Base-by-base conservation (phyloP, 2,113 vertebrate genomes). In the Centrocercus urophasianus region DNA sequence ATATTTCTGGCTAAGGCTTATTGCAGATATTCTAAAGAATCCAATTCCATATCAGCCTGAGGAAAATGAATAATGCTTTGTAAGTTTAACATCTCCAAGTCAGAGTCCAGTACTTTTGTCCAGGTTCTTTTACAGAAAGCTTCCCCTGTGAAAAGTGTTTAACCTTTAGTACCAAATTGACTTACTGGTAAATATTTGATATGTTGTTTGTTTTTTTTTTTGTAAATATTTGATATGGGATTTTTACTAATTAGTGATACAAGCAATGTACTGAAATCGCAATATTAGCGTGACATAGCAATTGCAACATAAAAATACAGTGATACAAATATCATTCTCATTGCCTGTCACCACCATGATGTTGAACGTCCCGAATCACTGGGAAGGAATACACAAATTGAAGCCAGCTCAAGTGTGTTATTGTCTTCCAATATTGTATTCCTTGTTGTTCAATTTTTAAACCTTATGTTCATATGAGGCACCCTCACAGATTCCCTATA, bases 301-400 rank as follows among this genome's bases (percentile, higher is more conserved):
- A 13, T 73, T 70, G 30, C 13, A 63, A 43, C 3, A n/a, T 28
- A 5, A 5, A 83, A 6, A 25, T 66, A 27, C 48, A 82, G 34
- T 20, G 24, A 2, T 36, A 30, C 5, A 82, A 56, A 40, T 42
- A 17, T 28, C 3, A 14, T 67, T 71, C 8, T 8, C 13, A 2
- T 40, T 74, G 30, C 13, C 1, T 0, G 12, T 40, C 20, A 48
- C 45, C 27, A 18, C 48, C 42, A 30, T 74, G 28, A 48, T 0
- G 0, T 11, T 54, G 60, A 6, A 4, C 14, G 42, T 83, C 45
- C 10, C 3, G 3, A 52, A 0, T 52, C 6, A n/a, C 22, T 40
- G 43, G 34, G 48, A 59, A 80, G 5, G 25, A 77, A 17, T 9
- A 81, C 10, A 13, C 2, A 40, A 1, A 3, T n/a, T 59, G 40